Evolutionary conservation across 2,888 invertebrate species (phyloP).

Genomic region (Zelleria hepariella): DNA sequence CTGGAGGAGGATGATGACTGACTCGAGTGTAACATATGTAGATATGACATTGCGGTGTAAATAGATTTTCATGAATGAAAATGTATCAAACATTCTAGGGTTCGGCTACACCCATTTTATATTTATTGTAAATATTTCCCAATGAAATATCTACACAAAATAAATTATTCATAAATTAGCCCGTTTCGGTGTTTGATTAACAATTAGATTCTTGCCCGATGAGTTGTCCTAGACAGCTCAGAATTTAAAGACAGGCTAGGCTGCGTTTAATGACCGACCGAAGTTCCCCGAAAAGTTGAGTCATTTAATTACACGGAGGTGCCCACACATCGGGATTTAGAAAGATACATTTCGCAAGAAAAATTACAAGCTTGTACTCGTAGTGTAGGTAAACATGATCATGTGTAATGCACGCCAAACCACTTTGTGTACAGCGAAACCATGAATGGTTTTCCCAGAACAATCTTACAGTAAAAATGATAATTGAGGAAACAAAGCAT

Average conservation of each 20-base stretch:
- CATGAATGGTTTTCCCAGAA: not conserved
- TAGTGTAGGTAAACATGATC: no score
- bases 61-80: no score
- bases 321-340: not conserved
- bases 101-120: no score
- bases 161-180: not conserved
- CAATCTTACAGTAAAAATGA: conserved; percentile 5
- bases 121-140: not conserved
- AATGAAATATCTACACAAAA: not conserved
- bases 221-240: not conserved
- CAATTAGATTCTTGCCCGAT: not conserved
- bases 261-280: not conserved
- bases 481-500: conserved; percentile 39
- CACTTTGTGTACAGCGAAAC: not conserved
- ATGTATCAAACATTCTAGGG: no score
- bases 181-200: not conserved
- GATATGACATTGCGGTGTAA: not conserved
- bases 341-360: not conserved
- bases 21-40: not conserved
- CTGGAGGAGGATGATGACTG: conserved; percentile 41
- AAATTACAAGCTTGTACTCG: no score
- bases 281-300: not conserved
- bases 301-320: not conserved
- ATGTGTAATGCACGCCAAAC: not conserved
- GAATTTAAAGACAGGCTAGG: not conserved